Conservation (phyloP, 2,113 vertebrate genomes). For the Vulpes lagopus region DNA sequence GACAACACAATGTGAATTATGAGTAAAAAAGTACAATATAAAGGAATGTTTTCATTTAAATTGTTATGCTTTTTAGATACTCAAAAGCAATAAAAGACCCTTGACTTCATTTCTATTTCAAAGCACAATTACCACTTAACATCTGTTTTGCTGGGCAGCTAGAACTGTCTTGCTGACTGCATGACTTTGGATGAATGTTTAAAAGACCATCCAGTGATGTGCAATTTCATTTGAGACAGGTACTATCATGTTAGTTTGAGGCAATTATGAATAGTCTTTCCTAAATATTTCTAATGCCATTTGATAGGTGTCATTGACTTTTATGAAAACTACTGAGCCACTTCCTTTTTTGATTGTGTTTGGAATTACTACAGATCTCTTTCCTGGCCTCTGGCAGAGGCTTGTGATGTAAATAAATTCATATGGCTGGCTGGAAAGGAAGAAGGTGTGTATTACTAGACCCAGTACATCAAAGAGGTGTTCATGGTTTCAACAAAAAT, state of each 20-base stretch:
- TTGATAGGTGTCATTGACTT: constrained; percentile 84
- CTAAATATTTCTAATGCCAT: constrained; percentile 87
- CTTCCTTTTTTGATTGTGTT: constrained; percentile 85
- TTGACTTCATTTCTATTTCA: constrained; percentile 87
- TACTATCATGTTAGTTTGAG: constrained; percentile 85
- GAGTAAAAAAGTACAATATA: constrained; percentile 57
- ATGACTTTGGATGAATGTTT: constrained; percentile 83
- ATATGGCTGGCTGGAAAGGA: constrained; percentile 82
- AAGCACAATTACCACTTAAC: constrained; percentile 84
- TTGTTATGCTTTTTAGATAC: constrained; percentile 85
- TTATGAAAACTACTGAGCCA: constrained; percentile 84
- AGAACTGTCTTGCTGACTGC: constrained; percentile 81
- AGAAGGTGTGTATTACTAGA: constrained; percentile 86
- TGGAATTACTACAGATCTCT: constrained; percentile 86
- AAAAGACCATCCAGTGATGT: constrained; percentile 82
- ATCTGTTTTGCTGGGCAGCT: constrained; percentile 85
- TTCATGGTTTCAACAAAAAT: constrained; percentile 85
- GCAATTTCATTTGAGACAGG: constrained; percentile 85
- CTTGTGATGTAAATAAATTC: constrained; percentile 86
- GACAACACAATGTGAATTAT: neutral
- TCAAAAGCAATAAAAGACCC: constrained; percentile 86
- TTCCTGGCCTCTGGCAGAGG: constrained; percentile 86
- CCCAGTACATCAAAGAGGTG: constrained; percentile 84
- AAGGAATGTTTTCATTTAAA: constrained; percentile 86
- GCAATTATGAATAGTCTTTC: constrained; percentile 81